phyloP scores from a whole-genome alignment of 2,797 vertebrate genomes.

The Macrochelys suwanniensis region DNA sequence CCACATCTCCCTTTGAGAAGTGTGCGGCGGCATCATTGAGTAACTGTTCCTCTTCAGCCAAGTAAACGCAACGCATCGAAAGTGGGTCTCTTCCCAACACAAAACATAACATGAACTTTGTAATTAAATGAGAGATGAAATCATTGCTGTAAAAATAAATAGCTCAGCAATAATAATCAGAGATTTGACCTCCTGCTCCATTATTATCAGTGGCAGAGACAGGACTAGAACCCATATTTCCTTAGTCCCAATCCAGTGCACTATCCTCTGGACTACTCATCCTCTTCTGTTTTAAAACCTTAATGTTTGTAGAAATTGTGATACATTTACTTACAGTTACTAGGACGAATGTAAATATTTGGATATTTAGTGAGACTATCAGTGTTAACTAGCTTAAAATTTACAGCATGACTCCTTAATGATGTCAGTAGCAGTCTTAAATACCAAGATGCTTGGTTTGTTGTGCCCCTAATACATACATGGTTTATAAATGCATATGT shows the following conservation, averaged over 20 bases:
- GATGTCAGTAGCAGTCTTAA: neutral
- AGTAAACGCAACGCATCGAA: neutral
- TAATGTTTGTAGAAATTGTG: neutral
- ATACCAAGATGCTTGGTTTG: neutral
- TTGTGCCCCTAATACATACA: constrained; percentile 10
- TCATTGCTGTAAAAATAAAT: neutral
- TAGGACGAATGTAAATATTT: neutral
- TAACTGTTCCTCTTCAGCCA: neutral
- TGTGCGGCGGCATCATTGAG: neutral
- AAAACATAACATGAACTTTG: constrained; percentile 3
- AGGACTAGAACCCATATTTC: neutral
- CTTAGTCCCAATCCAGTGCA: neutral
- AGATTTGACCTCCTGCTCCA: neutral
- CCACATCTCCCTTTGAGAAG: neutral
- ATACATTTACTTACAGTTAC: neutral
- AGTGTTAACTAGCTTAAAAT: neutral
- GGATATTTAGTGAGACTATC: neutral
- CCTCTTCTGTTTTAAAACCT: neutral
- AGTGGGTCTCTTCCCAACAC: neutral
- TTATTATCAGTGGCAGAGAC: neutral
- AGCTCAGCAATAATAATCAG: neutral
- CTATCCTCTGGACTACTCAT: neutral
- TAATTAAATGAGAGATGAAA: neutral
- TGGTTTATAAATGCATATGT: neutral
- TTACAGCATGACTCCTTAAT: neutral